Evolutionary conservation across 1,140 invertebrate genomes (phyloP).

Genomic region (Saccostrea echinata): DNA sequence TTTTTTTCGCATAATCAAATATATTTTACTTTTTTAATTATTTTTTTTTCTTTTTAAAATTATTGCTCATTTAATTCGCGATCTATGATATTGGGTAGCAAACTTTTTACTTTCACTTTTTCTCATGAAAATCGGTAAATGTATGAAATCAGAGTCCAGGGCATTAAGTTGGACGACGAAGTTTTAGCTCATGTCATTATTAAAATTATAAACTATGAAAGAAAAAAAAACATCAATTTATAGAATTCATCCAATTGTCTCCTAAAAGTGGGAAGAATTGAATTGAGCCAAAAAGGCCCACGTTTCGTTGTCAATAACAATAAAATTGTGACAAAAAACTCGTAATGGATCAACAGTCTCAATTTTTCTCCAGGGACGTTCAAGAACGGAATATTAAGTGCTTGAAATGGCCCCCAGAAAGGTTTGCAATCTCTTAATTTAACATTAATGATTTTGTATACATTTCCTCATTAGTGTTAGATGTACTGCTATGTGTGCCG

Average conservation of each 20-base stretch:
- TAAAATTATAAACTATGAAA: neutral
- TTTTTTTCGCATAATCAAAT: too few relatives aligned
- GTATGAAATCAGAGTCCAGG: too few relatives aligned
- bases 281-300: conserved; percentile 22
- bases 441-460: conserved; percentile 40
- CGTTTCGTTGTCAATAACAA: conserved; percentile 23
- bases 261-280: conserved; percentile 9
- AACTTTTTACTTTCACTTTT: too few relatives aligned
- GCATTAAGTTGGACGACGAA: too few relatives aligned
- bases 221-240: conserved; percentile 27
- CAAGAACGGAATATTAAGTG: conserved; percentile 34
- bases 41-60: too few relatives aligned
- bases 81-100: too few relatives aligned
- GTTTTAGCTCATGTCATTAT: neutral
- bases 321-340: conserved; percentile 26
- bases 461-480: conserved; percentile 28
- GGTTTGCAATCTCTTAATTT: conserved; percentile 30
- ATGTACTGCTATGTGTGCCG: neutral
- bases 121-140: too few relatives aligned
- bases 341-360: conserved; percentile 34
- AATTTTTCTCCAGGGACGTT: neutral
- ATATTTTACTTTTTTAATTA: too few relatives aligned
- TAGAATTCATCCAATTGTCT: conserved; percentile 12
- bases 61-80: too few relatives aligned
- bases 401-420: conserved; percentile 36